phyloP scores from a whole-genome alignment of 1,140 invertebrate species.

The Maconellicoccus hirsutus region DNA sequence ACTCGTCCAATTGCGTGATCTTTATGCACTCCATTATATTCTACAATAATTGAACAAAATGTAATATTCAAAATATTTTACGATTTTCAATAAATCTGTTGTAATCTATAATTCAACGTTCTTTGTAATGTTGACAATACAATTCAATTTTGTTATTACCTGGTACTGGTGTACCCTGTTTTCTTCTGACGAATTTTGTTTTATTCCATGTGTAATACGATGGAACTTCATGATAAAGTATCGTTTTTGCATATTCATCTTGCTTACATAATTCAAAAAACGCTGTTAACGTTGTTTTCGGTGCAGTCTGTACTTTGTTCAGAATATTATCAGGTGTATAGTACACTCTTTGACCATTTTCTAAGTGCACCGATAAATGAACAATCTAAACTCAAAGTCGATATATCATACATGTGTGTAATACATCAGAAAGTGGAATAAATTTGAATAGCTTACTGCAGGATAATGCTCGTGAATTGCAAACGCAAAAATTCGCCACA shows the following conservation, averaged over 20 bases:
- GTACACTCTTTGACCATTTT: slow-evolving; percentile 31
- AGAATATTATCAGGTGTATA: slow-evolving; percentile 28
- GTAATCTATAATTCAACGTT: no score
- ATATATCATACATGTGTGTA: no score
- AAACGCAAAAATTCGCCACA: slow-evolving; percentile 35
- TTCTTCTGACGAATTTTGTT: slow-evolving; percentile 25
- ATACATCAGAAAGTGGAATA: no score
- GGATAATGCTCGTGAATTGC: slow-evolving; percentile 34
- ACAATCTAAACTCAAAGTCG: slow-evolving; percentile 6
- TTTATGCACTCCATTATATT: slow-evolving; percentile 25
- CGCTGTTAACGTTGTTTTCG: slow-evolving; percentile 32
- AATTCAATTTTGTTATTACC: not conserved
- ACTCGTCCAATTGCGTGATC: slow-evolving; percentile 30
- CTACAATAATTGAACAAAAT: no score
- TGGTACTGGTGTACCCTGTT: slow-evolving; percentile 25
- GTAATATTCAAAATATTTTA: not conserved
- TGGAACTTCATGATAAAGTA: slow-evolving; percentile 25
- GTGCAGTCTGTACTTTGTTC: slow-evolving; percentile 14
- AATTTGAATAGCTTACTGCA: slow-evolving; percentile 27
- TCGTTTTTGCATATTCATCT: slow-evolving; percentile 25
- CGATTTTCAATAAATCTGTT: not conserved
- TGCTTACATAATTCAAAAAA: slow-evolving; percentile 30
- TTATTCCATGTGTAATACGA: slow-evolving; percentile 23
- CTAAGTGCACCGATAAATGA: slow-evolving; percentile 34
- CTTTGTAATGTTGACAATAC: no score